These are phyloP conservation scores for Anhinga rufa DNA, from an alignment of 2,113 vertebrate genomes.

Conservation along the genomic window DNA sequence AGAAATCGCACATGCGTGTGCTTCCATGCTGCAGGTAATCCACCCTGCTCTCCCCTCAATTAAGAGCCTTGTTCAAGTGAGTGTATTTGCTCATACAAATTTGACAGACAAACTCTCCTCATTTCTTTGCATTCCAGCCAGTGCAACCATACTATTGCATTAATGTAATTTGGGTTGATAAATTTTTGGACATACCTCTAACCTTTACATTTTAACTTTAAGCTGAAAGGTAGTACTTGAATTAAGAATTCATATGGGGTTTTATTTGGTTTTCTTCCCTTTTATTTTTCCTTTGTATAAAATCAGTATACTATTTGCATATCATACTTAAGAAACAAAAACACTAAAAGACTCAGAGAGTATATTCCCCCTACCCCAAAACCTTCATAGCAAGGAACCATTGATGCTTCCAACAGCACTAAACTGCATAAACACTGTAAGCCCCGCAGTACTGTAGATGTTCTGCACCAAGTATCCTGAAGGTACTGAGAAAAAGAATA, in stretches of 20 bases:
- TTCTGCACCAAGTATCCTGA: neutral
- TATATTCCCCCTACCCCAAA: neutral
- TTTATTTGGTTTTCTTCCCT: neutral
- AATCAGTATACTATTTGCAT: neutral
- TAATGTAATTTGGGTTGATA: neutral
- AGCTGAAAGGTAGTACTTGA: neutral
- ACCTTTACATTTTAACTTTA: neutral
- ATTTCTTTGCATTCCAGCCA: neutral
- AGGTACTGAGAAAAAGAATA: neutral
- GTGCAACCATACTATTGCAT: neutral
- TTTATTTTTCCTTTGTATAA: neutral
- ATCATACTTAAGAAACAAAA: neutral
- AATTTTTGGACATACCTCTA: neutral
- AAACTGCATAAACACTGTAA: neutral
- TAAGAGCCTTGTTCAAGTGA: neutral
- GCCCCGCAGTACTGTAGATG: neutral
- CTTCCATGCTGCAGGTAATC: neutral
- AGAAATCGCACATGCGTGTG: neutral
- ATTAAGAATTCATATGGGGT: neutral
- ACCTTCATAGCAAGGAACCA: neutral
- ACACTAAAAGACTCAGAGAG: neutral
- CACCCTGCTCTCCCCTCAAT: neutral
- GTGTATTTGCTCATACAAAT: neutral
- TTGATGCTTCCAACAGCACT: neutral
- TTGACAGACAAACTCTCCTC: neutral